Conservation (phyloP, 2,797 vertebrate species). For the Loris lydekkerianus region DNA sequence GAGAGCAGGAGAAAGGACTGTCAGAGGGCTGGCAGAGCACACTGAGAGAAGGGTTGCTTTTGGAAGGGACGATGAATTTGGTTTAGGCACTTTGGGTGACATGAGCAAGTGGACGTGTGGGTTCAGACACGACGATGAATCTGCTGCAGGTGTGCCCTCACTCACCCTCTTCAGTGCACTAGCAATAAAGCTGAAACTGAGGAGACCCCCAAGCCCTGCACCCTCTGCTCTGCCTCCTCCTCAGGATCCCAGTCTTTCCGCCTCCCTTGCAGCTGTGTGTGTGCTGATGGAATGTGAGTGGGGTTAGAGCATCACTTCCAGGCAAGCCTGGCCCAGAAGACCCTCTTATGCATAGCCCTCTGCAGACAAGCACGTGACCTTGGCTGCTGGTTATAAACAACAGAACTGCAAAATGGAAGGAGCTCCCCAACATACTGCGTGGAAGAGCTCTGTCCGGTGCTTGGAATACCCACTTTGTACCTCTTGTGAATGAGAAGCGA, state of each 20-base stretch:
- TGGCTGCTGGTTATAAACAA: not conserved
- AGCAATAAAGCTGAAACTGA: not conserved
- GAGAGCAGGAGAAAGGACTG: not conserved
- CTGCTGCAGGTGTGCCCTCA: not conserved
- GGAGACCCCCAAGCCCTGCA: accelerated
- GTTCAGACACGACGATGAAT: not conserved
- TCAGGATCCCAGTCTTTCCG: not conserved
- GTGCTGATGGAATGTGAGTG: not conserved
- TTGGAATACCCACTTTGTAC: not conserved
- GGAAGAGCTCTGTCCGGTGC: not conserved
- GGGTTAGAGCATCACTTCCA: not conserved
- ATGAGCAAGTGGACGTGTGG: accelerated
- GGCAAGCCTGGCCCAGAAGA: not conserved
- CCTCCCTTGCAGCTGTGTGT: not conserved
- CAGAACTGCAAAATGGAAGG: not conserved
- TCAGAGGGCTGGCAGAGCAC: not conserved
- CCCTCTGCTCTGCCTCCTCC: not conserved
- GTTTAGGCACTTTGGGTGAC: not conserved
- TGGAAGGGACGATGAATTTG: not conserved
- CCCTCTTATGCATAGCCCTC: not conserved
- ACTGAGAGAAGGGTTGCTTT: not conserved
- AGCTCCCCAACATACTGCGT: not conserved
- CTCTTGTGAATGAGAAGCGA: not conserved
- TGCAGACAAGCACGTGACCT: not conserved
- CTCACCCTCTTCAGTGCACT: too few species aligned